phyloP scores from a whole-genome alignment of 2,113 vertebrate genomes.

The Nanger granti region DNA sequence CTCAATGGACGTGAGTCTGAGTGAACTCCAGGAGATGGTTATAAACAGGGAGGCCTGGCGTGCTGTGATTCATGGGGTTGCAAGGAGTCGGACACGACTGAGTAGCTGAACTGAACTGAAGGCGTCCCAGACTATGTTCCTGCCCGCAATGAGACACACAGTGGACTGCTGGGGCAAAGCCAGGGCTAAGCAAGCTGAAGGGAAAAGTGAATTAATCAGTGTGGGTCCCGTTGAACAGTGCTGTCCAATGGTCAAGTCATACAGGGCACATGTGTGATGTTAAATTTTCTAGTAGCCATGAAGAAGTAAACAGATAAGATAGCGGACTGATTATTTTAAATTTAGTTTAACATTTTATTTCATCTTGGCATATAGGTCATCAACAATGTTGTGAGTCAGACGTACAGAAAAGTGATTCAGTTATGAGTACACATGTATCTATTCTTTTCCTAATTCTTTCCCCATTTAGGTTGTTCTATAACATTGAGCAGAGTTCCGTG shows the following conservation, averaged over 20 bases:
- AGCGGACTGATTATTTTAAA: background rate
- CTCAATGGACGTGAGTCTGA: no score
- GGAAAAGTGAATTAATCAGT: accelerated
- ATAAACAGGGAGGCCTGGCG: no score
- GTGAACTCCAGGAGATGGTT: no score
- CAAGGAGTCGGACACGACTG: no score
- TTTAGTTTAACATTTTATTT: background rate
- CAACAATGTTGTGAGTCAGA: background rate
- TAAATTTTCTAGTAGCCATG: background rate
- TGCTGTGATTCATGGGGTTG: no score
- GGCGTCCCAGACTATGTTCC: background rate
- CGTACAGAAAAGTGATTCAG: background rate
- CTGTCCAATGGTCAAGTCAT: background rate
- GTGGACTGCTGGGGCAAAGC: background rate
- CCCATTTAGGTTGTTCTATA: background rate
- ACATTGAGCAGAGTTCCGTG: accelerated
- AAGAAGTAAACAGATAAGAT: background rate
- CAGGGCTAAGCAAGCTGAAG: background rate
- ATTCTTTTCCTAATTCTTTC: background rate
- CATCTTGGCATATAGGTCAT: background rate
- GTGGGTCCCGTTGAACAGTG: background rate
- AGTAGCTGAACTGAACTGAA: no score
- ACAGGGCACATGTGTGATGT: background rate
- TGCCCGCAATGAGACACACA: no score
- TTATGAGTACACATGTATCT: background rate